Percentiles rank a stretch among this genome's conserved stretches.
Evolutionary conservation across 2,888 invertebrate genomes (phyloP).

Genomic region (Tetragonula carbonaria): DNA sequence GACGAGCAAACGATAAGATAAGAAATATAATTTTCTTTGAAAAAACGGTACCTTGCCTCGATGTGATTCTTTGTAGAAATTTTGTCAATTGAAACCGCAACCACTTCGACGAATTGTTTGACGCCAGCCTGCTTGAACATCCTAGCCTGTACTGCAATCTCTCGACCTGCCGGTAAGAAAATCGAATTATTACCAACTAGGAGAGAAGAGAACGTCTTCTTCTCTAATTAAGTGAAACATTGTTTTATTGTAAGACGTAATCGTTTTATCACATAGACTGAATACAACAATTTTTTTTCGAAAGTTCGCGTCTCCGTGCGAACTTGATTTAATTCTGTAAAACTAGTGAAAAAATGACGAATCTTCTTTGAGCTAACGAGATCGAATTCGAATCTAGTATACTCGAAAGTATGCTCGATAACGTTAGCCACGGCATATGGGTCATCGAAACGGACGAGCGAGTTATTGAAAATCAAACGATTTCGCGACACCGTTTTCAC

Average conservation of each 20-base stretch:
- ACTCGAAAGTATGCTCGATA: neutral
- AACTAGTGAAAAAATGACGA: neutral
- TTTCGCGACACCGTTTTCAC: constrained; percentile 15
- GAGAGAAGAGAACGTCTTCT: neutral
- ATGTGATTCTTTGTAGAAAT: constrained; percentile 21
- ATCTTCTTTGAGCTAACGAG: neutral
- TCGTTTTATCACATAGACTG: neutral
- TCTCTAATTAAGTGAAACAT: neutral
- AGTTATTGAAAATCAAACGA: constrained; percentile 21
- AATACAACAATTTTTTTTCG: neutral
- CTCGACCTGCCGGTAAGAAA: constrained; percentile 24
- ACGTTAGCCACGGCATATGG: neutral
- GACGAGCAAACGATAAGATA: too few relatives aligned
- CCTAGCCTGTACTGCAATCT: constrained; percentile 11
- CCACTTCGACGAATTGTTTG: constrained; percentile 37
- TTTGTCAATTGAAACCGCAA: constrained; percentile 19
- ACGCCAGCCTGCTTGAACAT: constrained; percentile 6
- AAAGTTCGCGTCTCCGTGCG: neutral
- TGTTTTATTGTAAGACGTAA: neutral
- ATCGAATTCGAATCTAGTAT: constrained; percentile 2
- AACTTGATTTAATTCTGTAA: neutral
- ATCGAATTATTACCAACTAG: constrained; percentile 40
- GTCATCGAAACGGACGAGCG: neutral
- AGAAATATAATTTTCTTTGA: constrained; percentile 16
- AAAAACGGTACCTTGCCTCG: neutral